Conservation (phyloP, 2,113 vertebrate genomes). For the Delphinapterus leucas region DNA sequence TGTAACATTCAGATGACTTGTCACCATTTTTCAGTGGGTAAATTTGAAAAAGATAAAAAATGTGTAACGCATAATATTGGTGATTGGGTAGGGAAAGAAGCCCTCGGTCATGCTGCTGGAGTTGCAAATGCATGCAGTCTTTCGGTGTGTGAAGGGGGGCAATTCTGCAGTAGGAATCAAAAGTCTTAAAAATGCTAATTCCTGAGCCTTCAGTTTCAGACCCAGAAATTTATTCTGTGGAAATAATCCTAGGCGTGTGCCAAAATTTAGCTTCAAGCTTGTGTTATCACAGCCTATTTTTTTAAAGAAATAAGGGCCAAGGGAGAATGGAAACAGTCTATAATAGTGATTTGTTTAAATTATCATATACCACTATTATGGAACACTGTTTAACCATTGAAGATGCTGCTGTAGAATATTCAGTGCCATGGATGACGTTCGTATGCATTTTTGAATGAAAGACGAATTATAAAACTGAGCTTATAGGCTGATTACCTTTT, state of each 20-base stretch:
- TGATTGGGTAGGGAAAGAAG: not conserved
- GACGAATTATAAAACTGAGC: not conserved
- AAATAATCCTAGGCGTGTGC: not conserved
- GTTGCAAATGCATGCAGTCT: not conserved
- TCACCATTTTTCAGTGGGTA: not conserved
- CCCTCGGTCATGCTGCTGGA: not conserved
- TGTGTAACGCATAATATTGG: not conserved
- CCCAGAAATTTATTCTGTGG: not conserved
- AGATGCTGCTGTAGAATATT: not conserved
- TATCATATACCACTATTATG: not conserved
- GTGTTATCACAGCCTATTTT: not conserved
- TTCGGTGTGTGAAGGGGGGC: not conserved
- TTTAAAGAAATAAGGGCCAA: not conserved
- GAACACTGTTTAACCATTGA: not conserved
- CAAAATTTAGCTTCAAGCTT: not conserved
- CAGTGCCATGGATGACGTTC: not conserved
- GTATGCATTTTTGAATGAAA: slow-evolving; percentile 6
- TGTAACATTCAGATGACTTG: not conserved
- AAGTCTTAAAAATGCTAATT: not conserved
- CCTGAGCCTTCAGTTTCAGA: not conserved
- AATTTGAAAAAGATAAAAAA: not conserved
- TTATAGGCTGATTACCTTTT: not conserved
- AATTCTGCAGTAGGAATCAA: not conserved
- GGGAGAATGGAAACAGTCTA: not conserved
- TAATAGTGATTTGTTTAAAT: not conserved